phyloP scores from a whole-genome alignment of 2,797 vertebrate species.

The Avahi laniger region DNA sequence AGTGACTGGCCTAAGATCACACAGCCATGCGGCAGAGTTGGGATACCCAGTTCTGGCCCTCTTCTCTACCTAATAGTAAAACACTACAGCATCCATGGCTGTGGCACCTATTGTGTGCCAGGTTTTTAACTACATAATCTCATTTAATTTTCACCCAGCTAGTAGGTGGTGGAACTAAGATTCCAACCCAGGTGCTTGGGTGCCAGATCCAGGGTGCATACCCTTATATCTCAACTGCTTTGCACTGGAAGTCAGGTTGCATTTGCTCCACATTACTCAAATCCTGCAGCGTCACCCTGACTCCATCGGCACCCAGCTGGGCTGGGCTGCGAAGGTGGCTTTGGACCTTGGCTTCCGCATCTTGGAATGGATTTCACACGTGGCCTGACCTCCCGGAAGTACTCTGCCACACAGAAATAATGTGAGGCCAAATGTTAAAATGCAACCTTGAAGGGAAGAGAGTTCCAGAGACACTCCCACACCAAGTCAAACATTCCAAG shows the following conservation, averaged over 20 bases:
- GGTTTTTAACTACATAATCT: neutral
- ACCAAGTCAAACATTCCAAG: neutral
- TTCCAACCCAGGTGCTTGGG: neutral
- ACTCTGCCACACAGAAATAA: neutral
- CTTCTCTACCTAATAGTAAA: neutral
- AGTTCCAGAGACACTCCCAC: neutral
- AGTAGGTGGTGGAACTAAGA: neutral
- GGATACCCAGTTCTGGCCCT: neutral
- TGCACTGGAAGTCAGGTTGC: neutral
- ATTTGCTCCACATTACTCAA: neutral
- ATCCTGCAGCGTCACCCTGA: neutral
- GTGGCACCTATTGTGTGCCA: neutral
- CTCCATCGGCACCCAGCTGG: neutral
- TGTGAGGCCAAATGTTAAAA: neutral
- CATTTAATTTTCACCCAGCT: neutral
- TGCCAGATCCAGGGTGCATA: neutral
- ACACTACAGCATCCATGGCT: neutral
- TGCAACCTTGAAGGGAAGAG: neutral
- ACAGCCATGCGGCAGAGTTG: neutral
- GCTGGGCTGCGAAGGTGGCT: neutral
- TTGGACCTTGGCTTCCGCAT: neutral
- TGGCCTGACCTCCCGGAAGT: neutral
- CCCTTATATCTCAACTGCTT: neutral
- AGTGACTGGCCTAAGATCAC: neutral
- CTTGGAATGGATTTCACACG: neutral